These are phyloP conservation scores for Trachemys scripta DNA, from an alignment of 2,113 vertebrate genomes.

Conservation along the genomic window DNA sequence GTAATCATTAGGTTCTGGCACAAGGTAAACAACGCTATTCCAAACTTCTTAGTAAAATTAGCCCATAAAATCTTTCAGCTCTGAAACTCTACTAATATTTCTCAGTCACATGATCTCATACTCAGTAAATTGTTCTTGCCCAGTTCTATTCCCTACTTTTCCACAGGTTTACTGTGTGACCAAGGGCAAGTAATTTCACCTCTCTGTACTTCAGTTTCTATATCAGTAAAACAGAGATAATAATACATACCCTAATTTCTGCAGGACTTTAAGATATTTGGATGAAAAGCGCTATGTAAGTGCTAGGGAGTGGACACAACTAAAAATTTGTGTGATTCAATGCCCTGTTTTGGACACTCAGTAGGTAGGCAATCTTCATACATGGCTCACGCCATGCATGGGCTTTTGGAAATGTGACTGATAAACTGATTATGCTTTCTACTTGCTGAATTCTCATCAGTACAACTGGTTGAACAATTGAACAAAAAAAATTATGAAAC, in stretches of 20 bases:
- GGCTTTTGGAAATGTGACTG: not conserved
- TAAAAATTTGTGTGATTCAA: not conserved
- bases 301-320: not conserved
- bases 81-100: conserved; percentile 39
- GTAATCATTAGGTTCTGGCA: conserved; percentile 25
- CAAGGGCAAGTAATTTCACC: not conserved
- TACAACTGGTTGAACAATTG: not conserved
- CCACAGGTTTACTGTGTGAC: not conserved
- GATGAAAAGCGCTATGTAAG: fast-evolving
- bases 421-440: not conserved
- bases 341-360: not conserved
- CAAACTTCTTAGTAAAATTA: not conserved
- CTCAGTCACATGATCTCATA: conserved; percentile 43
- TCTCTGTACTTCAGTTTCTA: not conserved
- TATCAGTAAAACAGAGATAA: not conserved
- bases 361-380: not conserved
- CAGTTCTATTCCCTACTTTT: not conserved
- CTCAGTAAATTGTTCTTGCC: not conserved
- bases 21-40: not conserved
- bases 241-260: not conserved
- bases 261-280: not conserved
- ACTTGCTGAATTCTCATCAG: fast-evolving
- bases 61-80: conserved; percentile 64
- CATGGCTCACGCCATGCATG: fast-evolving
- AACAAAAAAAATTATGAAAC: not conserved